phyloP scores from a whole-genome alignment of 2,888 invertebrate genomes.

The Criorhina ranunculi region DNA sequence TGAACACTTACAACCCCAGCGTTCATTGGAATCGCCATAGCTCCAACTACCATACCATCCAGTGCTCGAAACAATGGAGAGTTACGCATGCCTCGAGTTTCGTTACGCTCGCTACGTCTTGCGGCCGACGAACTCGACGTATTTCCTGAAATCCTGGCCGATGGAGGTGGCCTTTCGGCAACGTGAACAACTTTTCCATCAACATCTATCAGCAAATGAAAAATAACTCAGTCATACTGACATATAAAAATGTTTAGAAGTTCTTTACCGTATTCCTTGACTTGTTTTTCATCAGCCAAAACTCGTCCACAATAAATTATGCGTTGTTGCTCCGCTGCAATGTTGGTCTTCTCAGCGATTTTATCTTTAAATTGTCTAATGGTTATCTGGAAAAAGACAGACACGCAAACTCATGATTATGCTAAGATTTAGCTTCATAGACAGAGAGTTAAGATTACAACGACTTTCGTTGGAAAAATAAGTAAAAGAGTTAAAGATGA shows the following conservation, averaged over 20 bases:
- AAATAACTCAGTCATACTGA: not conserved
- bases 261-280: conserved; percentile 92
- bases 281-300: conserved; percentile 93
- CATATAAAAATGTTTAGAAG: not conserved
- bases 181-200: conserved; percentile 96
- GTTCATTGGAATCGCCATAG: conserved; percentile 84
- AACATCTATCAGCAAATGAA: conserved; percentile 87
- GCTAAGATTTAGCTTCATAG: too few species aligned
- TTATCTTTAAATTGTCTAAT: conserved; percentile 92
- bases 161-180: conserved; percentile 94
- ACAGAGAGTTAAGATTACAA: too few species aligned
- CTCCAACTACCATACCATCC: conserved; percentile 84
- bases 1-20: conserved; percentile 76
- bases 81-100: conserved; percentile 81
- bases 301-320: conserved; percentile 98
- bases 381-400: conserved; percentile 87
- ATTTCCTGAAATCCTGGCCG: conserved; percentile 80
- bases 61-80: conserved; percentile 83
- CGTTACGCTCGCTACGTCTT: conserved; percentile 81
- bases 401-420: too few species aligned
- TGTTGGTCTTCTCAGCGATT: conserved; percentile 91
- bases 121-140: conserved; percentile 79
- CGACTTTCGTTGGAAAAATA: too few species aligned
- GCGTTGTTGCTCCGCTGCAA: conserved; percentile 93
- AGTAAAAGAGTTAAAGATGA: too few species aligned